Base-by-base conservation (phyloP, 2,113 vertebrate species). In the Pseudolaguvia tuberculata region DNA sequence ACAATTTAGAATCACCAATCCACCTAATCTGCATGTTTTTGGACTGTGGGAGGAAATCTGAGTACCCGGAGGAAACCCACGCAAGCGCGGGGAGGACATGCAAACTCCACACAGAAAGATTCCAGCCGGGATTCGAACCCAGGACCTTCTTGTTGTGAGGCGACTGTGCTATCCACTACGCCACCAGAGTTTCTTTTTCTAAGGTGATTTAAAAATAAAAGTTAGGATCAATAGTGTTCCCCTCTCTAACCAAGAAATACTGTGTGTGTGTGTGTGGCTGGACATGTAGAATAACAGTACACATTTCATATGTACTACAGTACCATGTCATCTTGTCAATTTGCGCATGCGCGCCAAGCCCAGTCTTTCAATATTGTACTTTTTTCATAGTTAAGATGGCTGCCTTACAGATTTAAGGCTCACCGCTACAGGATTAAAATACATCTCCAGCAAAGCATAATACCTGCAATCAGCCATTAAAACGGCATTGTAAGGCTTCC, bases 311-410 rank as follows among this genome's bases (percentile, higher is more conserved):
- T 21, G 59, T 14, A 2, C 62, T 15, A 39, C 53, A 45, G 20
- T 23, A 12, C n/a, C 2, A 45, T 7, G 13, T 63, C 31, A 35
- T 15, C 15, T 35, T 82, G 72, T 51, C 47, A 3, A 0, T 11
- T 57, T 9, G 85, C 90, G 88, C 91, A 90, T 90, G 91, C 91
- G 90, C 67, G 51, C 1, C 8, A 76, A 6, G 9, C 18, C 21
- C 70, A 35, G 68, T 82, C 78, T 79, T 84, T 84, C 84, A 89
- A 85, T 85, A 88, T 86, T 76, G 83, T 83, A 75, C 53, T 68
- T 83, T 81, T 72, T 48, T 29, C 55, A 76, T 69, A 78, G 72
- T 79, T 84, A 89, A 91, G 90, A 92, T 92, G 91, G 91, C 90
- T 89, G 88, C 89, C 87, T 82, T 80, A 83, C 82, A 85, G 80